These are phyloP conservation scores for Ferrisia virgata DNA, from an alignment of 2,888 invertebrate genomes.

Conservation along the genomic window DNA sequence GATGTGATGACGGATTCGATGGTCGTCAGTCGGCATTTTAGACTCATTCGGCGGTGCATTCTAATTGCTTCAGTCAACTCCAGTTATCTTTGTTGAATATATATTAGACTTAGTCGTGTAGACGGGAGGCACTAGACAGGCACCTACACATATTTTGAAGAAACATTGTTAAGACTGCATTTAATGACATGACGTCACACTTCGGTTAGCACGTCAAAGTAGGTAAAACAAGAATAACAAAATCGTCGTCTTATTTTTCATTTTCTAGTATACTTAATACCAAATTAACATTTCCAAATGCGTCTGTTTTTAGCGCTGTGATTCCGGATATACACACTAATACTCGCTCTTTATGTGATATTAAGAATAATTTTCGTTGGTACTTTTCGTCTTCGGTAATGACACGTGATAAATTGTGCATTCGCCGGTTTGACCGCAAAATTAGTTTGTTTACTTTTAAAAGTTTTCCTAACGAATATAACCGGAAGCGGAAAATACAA, in stretches of 20 bases:
- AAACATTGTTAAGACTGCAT: slow-evolving; percentile 41
- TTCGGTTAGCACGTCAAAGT: slow-evolving; percentile 45
- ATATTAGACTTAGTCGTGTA: slow-evolving; percentile 3
- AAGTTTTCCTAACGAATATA: neutral
- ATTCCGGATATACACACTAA: neutral
- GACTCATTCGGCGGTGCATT: slow-evolving; percentile 32
- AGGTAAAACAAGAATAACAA: slow-evolving; percentile 23
- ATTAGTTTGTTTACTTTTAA: neutral
- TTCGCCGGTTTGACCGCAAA: neutral
- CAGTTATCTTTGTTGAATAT: slow-evolving; percentile 43
- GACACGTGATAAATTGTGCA: slow-evolving; percentile 11
- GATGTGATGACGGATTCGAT: slow-evolving; percentile 44
- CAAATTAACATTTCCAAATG: neutral
- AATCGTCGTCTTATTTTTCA: slow-evolving; percentile 27
- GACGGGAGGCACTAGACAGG: neutral
- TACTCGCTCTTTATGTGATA: neutral
- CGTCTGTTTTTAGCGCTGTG: neutral
- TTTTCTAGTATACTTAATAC: neutral
- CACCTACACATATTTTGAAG: slow-evolving; percentile 31
- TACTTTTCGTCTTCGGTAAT: neutral
- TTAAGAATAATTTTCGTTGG: neutral
- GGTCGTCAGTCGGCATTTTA: slow-evolving; percentile 38
- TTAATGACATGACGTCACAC: slow-evolving; percentile 44
- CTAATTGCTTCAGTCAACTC: slow-evolving; percentile 42
- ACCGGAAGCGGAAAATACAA: slow-evolving; percentile 12